These are phyloP conservation scores for Muscina levida DNA, from an alignment of 2,888 invertebrate species.

Conservation along the genomic window DNA sequence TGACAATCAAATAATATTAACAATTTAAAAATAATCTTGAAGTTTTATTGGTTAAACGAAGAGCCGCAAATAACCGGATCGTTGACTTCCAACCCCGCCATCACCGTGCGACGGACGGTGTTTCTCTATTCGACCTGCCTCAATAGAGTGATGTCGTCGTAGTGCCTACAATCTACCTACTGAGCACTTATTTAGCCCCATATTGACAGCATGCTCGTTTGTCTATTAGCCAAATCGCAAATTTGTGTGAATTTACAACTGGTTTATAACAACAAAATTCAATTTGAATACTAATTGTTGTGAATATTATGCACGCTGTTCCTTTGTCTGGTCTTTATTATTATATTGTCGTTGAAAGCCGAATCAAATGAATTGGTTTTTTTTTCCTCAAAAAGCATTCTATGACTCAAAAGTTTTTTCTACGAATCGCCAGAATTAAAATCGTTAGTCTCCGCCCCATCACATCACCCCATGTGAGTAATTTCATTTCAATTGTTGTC, in stretches of 20 bases:
- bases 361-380: neutral
- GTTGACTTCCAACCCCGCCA: neutral
- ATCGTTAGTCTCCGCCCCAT: neutral
- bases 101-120: neutral
- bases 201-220: no score
- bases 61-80: neutral
- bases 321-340: neutral
- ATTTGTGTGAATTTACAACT: constrained; percentile 4
- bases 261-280: constrained; percentile 22
- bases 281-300: constrained; percentile 3
- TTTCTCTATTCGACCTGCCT: constrained; percentile 19
- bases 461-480: constrained; percentile 18
- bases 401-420: constrained; percentile 28
- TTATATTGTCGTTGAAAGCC: neutral
- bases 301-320: neutral
- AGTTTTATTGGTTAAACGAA: no score
- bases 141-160: constrained; percentile 3
- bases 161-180: no score
- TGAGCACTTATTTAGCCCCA: no score
- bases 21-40: neutral
- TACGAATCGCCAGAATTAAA: neutral
- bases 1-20: no score
- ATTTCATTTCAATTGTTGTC: constrained; percentile 27
- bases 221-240: no score
- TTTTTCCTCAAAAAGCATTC: constrained; percentile 2